Conservation (phyloP, 2,888 invertebrate genomes). For the Frankliniella fusca region DNA sequence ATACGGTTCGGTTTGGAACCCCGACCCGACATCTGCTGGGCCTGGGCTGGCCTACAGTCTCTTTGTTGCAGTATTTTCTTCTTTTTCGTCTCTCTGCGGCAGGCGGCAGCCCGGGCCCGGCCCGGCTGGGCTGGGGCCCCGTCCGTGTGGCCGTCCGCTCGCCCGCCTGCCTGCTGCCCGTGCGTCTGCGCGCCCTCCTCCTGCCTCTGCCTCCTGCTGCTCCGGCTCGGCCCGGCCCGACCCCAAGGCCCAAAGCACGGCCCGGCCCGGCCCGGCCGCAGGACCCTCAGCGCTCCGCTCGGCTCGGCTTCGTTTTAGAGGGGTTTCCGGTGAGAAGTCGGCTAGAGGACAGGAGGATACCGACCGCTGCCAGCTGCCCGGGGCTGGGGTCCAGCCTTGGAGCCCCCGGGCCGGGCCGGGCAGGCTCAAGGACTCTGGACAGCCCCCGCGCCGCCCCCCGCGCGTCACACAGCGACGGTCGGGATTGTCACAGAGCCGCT, state of each 20-base stretch:
- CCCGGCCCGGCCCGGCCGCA: too few species aligned
- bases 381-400: too few species aligned
- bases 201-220: background rate
- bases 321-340: slow-evolving; percentile 24
- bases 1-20: slow-evolving; percentile 21
- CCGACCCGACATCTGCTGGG: slow-evolving; percentile 17
- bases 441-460: background rate
- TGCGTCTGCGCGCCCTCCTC: background rate
- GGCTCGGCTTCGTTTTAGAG: slow-evolving; percentile 18
- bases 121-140: background rate
- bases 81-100: slow-evolving; percentile 20
- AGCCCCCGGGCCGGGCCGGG: too few species aligned
- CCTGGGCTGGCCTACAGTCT: slow-evolving; percentile 12
- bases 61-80: slow-evolving; percentile 24
- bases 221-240: background rate
- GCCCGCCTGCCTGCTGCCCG: background rate
- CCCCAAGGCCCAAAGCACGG: too few species aligned
- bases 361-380: slow-evolving; percentile 4
- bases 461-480: background rate
- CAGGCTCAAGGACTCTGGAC: too few species aligned
- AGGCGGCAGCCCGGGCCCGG: slow-evolving; percentile 9
- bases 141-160: background rate
- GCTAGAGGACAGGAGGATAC: slow-evolving; percentile 20
- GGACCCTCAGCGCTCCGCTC: too few species aligned
- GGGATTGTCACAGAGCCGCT: background rate